Conservation (phyloP, 2,113 vertebrate species). For the Nannospalax galili region DNA sequence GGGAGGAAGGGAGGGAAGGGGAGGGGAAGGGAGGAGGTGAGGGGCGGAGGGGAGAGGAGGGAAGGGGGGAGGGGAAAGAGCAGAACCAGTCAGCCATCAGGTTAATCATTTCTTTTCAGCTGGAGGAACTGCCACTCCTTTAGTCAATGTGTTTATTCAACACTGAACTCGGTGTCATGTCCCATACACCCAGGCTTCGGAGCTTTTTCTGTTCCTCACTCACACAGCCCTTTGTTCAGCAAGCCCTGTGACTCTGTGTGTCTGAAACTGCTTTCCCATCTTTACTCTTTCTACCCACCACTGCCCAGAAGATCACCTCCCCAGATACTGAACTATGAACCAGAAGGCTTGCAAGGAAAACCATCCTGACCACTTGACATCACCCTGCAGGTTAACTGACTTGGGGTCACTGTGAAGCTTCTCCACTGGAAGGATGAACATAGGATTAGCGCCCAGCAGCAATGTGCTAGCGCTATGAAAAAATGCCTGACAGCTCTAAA, state of each 20-base stretch:
- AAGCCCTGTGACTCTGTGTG: rapidly evolving
- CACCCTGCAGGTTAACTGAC: background rate
- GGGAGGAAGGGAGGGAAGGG: no score
- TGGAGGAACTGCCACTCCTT: background rate
- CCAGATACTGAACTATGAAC: background rate
- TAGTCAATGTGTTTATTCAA: background rate
- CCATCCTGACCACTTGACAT: background rate
- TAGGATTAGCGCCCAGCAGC: background rate
- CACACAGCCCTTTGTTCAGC: background rate
- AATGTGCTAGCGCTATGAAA: no score
- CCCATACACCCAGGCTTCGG: background rate
- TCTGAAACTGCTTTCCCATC: background rate
- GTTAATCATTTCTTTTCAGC: conserved; percentile 9
- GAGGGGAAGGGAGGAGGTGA: no score
- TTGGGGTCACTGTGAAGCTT: background rate
- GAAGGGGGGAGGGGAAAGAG: background rate
- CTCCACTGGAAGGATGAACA: background rate
- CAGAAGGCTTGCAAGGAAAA: background rate
- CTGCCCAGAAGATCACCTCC: background rate
- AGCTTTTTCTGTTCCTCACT: background rate
- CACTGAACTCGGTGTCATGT: background rate
- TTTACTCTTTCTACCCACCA: background rate
- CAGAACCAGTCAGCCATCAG: background rate
- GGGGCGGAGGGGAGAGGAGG: no score
- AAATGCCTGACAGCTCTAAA: no score